Evolutionary conservation across 2,888 invertebrate species (phyloP).

Genomic region (Diarsia mendica): DNA sequence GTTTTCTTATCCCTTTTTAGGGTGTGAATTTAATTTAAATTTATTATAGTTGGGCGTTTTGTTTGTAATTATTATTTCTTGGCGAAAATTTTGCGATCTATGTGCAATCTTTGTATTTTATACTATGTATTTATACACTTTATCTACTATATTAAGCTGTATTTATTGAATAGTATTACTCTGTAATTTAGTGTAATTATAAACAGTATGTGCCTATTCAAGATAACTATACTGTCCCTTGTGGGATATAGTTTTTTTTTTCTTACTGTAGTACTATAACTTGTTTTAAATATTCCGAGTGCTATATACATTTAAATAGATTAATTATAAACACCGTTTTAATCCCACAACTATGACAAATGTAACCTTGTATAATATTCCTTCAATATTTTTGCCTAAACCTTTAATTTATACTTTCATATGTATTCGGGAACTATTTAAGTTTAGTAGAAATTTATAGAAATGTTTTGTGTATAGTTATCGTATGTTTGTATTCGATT

Average conservation of each 20-base stretch:
- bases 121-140: slow-evolving; percentile 12
- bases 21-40: slow-evolving; percentile 28
- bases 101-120: slow-evolving; percentile 15
- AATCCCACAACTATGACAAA: background rate
- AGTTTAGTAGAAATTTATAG: slow-evolving; percentile 81
- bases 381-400: slow-evolving; percentile 1
- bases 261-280: slow-evolving; percentile 5
- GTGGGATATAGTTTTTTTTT: slow-evolving; percentile 2
- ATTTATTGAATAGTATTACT: slow-evolving; percentile 47
- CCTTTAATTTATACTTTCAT: slow-evolving; percentile 37
- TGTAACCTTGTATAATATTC: background rate
- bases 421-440: slow-evolving; percentile 69
- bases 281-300: slow-evolving; percentile 34
- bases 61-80: slow-evolving; percentile 23
- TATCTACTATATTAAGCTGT: slow-evolving; percentile 24
- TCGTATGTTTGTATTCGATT: slow-evolving; percentile 78
- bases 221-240: slow-evolving; percentile 23
- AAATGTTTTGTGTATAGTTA: slow-evolving; percentile 81
- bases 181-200: slow-evolving; percentile 33
- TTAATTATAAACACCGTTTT: slow-evolving; percentile 1
- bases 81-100: slow-evolving; percentile 20
- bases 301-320: slow-evolving; percentile 26
- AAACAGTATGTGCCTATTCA: slow-evolving; percentile 51
- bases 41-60: slow-evolving; percentile 31
- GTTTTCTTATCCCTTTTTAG: slow-evolving; percentile 8